Percentiles rank a stretch among this genome's conserved stretches.
Evolutionary conservation across 2,113 vertebrate genomes (phyloP).

Genomic region (Rhagologus leucostigma): DNA sequence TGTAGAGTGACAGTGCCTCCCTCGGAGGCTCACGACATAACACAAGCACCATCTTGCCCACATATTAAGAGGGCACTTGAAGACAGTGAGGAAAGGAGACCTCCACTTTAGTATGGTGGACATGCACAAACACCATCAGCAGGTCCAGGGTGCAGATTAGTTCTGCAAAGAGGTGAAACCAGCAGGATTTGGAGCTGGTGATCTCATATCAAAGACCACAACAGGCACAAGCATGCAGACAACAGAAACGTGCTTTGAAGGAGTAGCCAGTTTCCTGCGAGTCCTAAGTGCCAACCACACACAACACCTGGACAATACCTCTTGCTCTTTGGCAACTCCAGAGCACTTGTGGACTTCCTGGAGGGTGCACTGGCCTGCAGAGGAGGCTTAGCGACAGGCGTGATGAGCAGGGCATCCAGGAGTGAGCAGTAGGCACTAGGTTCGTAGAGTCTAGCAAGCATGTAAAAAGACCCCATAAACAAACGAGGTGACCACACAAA

Average conservation of each 20-base stretch:
- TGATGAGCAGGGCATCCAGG: conserved; percentile 78
- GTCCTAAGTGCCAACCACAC: neutral
- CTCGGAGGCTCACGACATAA: accelerated
- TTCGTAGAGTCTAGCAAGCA: conserved; percentile 58
- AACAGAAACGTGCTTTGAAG: neutral
- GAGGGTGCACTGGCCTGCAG: conserved; percentile 49
- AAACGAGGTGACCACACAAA: neutral
- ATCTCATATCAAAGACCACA: neutral
- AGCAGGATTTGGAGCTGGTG: neutral
- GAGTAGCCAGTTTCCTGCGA: neutral
- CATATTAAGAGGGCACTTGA: neutral
- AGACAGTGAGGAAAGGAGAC: neutral
- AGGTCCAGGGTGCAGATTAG: neutral
- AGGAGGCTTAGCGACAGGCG: conserved; percentile 63
- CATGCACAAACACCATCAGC: neutral
- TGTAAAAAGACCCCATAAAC: conserved; percentile 27
- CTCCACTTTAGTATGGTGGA: neutral
- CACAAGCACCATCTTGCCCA: neutral
- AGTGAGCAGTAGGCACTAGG: conserved; percentile 59
- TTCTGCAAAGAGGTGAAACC: neutral
- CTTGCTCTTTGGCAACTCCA: conserved; percentile 57
- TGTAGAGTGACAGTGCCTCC: neutral
- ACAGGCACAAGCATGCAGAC: neutral
- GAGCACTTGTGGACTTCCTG: conserved; percentile 54
- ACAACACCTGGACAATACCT: conserved; percentile 40